These are phyloP conservation scores for Cinclus cinclus DNA, from an alignment of 2,113 vertebrate species.

Conservation along the genomic window DNA sequence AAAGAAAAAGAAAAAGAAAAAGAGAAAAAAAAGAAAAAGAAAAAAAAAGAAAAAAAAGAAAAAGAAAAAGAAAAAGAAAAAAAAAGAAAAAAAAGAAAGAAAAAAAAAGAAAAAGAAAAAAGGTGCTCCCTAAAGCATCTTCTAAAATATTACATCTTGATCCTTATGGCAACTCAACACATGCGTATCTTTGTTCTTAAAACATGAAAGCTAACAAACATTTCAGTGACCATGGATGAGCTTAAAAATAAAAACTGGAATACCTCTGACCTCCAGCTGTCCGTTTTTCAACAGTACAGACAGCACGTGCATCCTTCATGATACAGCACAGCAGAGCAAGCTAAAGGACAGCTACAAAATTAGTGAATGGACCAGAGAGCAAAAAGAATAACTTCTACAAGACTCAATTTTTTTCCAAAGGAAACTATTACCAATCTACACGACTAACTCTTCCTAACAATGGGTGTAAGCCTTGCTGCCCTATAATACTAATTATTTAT, in stretches of 20 bases:
- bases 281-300: neutral
- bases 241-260: neutral
- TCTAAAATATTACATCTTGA: neutral
- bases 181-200: neutral
- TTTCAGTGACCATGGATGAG: neutral
- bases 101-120: neutral
- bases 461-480: neutral
- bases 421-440: neutral
- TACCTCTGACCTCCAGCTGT: neutral
- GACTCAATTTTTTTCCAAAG: neutral
- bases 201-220: neutral
- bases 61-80: neutral
- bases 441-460: neutral
- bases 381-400: neutral
- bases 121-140: neutral
- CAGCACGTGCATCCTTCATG: neutral
- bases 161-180: neutral
- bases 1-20: neutral
- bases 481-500: neutral
- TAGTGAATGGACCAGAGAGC: neutral
- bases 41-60: neutral
- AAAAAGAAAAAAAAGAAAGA: neutral
- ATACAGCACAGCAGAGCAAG: neutral
- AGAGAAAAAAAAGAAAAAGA: no score
- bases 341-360: neutral